Evolutionary conservation across 1,140 invertebrate genomes (phyloP), one percentile per base, ranked within the genome.

Genomic region (Penaeus indicus): DNA sequence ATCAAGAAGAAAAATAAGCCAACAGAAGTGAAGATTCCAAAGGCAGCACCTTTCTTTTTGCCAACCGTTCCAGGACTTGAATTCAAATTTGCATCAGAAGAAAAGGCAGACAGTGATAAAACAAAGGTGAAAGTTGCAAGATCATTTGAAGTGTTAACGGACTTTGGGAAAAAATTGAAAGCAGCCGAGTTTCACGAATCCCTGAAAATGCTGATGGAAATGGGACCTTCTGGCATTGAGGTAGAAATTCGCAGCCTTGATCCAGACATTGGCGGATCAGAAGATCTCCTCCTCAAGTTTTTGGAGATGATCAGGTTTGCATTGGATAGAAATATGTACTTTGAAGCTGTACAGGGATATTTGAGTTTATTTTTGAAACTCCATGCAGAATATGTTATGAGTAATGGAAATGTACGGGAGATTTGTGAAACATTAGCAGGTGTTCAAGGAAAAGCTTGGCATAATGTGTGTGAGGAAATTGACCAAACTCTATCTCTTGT

Each of bases 1-100:
- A 96, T 99, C 1, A 98, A 96, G 92, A 94, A 93, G 90, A 94
- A 97, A 90, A 99, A 99, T 93, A 99, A 98, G 92, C 98, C 98
- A 0, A 97, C 96, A 93, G 95, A 96, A 79, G 94, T 95, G 0
- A 97, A 97, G 92, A 94, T 94, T 1, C 95, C 96, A 0, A 97
- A 97, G 93, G 94, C 95, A 42, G 97, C 98, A 0, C 98, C 98
- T 0, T 99, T 99, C 93, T 99, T 99, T 92, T 92, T 99, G 63
- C 97, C 98, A 0, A 98, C 97, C 0, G 94, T 98, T 84, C 95
- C 97, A 0, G 97, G 97, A 3, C 93, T 98, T 19, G 95, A 97
- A 89, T 92, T 97, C 3, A 95, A 96, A 92, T 98, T 99, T 93
- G 96, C 96, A 11, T 93, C 93, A 10, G 93, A 94, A 91, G 92